phyloP scores from a whole-genome alignment of 2,888 invertebrate species.

The Tryphoninae sp. region DNA sequence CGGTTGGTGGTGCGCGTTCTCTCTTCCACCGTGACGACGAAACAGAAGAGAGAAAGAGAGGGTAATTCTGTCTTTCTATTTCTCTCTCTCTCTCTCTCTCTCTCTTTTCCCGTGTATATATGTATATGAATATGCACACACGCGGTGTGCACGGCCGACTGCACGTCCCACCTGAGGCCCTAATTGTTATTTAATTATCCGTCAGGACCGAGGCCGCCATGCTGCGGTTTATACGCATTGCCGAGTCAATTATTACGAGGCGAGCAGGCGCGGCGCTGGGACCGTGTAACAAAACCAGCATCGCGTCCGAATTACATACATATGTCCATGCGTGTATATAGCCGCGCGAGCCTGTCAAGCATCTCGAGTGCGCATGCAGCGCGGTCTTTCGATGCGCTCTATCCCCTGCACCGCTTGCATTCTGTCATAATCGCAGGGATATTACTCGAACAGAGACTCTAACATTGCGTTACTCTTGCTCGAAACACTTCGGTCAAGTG shows the following conservation, averaged over 20 bases:
- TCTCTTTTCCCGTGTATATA: constrained; percentile 3
- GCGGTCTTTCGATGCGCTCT: constrained; percentile 15
- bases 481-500: constrained; percentile 8
- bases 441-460: constrained; percentile 21
- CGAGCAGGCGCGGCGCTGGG: constrained; percentile 68
- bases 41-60: constrained; percentile 7
- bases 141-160: constrained; percentile 65
- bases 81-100: too few species aligned
- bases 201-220: constrained; percentile 71
- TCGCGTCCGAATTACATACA: constrained; percentile 32
- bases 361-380: constrained; percentile 31
- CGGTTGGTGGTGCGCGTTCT: constrained; percentile 10
- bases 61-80: too few species aligned
- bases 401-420: constrained; percentile 39
- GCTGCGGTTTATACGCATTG: constrained; percentile 78
- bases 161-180: constrained; percentile 74
- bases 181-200: constrained; percentile 80
- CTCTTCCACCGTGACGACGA: constrained; percentile 8
- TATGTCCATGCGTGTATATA: neutral
- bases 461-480: neutral
- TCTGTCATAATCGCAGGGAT: constrained; percentile 38
- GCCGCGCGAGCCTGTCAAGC: constrained; percentile 3
- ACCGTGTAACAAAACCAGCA: constrained; percentile 54
- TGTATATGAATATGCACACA: constrained; percentile 56
- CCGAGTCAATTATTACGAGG: constrained; percentile 76